Base-by-base conservation (phyloP, 2,888 invertebrate species). In the Calameuta pallipes region DNA sequence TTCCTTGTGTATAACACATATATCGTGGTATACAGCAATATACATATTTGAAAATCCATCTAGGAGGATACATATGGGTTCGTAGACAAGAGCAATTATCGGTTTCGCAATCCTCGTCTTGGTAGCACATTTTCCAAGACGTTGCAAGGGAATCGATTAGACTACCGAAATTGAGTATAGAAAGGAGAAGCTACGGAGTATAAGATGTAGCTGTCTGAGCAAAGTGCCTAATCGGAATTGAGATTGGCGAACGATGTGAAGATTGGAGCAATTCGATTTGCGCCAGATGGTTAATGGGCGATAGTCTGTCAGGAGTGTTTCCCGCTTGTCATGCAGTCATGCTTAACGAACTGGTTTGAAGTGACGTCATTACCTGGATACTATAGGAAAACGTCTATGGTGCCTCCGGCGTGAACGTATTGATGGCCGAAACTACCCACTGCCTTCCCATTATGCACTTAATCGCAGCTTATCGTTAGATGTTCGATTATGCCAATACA, bases 181-280 rank as follows among this genome's bases (percentile, higher is more conserved):
- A 56, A 56, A 23, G 23, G 56, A 56, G 56, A 56, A 56, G 56
- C 56, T 23, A 2, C 23, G 23, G 23, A 56, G 9, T 56, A 56
- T 56, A 15, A 15, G 56, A 15, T 9, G 56, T 23, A 56, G 56
- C 56, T 23, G 56, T 23, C 23, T 56, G 15, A 56, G 56, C 56
- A 56, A 56, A 56, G 23, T 56, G 56, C 56, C 56, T 56, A 56
- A 56, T 56, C 78, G 80, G 76, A 80, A 78, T 77, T 80, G 76
- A 80, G 78, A 80, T 80, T 74, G 78, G 76, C 78, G 71, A 69
- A 74, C 77, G 79, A 74, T 36, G 71, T 34, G 77, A 79, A 79
- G 78, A 79, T 79, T 79, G 71, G 74, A 75, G 74, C 75, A 79
- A 79, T 77, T 79, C 79, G 77, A 79, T 78, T 79, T 75, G 68